Conservation (phyloP, 2,888 invertebrate genomes). For the Cinara cedri region DNA sequence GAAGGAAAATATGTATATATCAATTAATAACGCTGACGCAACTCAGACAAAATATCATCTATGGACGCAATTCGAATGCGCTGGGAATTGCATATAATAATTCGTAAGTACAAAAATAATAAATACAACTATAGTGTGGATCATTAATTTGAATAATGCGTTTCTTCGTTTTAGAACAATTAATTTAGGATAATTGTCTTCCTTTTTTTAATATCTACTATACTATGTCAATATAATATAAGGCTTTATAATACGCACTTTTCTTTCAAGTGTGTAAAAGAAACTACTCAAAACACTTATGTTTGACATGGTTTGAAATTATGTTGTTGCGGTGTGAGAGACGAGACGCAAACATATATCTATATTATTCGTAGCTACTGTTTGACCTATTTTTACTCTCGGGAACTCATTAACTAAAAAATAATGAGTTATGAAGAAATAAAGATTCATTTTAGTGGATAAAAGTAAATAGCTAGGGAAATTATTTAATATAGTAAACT, state of each 20-base stretch:
- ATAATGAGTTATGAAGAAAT: background rate
- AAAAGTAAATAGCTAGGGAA: too few species aligned
- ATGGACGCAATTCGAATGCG: too few species aligned
- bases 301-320: background rate
- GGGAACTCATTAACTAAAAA: conserved; percentile 15
- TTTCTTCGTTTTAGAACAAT: background rate
- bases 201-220: conserved; percentile 7
- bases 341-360: background rate
- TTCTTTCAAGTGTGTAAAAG: background rate
- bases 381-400: conserved; percentile 21
- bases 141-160: too few species aligned
- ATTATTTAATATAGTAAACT: too few species aligned
- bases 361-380: too few species aligned
- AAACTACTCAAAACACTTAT: background rate
- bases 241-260: background rate
- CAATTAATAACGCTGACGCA: too few species aligned
- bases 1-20: too few species aligned
- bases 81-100: too few species aligned
- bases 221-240: background rate
- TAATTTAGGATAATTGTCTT: background rate
- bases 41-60: too few species aligned
- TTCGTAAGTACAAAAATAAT: too few species aligned
- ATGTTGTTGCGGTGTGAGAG: background rate
- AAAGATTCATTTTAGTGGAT: background rate
- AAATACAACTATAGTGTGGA: too few species aligned